Conservation (phyloP, 2,888 invertebrate genomes). For the Julus scanicus region DNA sequence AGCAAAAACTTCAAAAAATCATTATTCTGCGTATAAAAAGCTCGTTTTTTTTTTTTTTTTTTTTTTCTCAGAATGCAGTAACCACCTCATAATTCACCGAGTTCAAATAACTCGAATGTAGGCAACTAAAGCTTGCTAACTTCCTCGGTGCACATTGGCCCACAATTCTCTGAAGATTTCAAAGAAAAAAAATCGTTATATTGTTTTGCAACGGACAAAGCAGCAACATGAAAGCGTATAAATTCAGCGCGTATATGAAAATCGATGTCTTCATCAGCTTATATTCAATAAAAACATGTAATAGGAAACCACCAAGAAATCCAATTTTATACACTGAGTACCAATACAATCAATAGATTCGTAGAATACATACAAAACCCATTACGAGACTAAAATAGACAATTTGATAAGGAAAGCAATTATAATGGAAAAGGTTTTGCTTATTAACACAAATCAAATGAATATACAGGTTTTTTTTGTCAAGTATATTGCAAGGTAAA, state of each 20-base stretch:
- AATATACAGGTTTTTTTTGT: no score
- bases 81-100: background rate
- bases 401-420: background rate
- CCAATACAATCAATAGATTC: background rate
- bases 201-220: background rate
- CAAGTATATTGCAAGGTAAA: no score
- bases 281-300: background rate
- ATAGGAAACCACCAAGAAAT: background rate
- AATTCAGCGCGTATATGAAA: background rate
- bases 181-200: background rate
- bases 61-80: background rate
- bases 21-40: background rate
- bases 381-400: background rate
- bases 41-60: background rate
- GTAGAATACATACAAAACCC: background rate
- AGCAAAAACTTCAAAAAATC: background rate
- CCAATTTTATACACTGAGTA: background rate
- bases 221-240: background rate
- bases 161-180: background rate
- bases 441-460: no score
- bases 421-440: background rate
- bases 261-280: background rate
- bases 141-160: background rate
- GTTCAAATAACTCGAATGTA: background rate
- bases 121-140: background rate